Evolutionary conservation across 2,113 vertebrate genomes (phyloP).

Genomic region (Castor canadensis): DNA sequence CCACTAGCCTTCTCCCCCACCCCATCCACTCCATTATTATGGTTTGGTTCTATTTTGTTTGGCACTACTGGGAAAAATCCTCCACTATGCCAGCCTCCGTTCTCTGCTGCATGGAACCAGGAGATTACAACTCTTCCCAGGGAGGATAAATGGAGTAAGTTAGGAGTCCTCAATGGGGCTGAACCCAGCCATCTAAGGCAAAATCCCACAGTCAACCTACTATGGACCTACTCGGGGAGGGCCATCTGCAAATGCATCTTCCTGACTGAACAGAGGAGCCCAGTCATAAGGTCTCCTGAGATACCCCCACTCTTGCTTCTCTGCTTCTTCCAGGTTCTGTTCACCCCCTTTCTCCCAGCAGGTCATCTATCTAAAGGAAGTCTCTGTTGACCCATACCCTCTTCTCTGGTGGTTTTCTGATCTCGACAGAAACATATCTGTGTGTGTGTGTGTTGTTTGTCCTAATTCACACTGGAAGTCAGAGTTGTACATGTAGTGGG

Average conservation of each 20-base stretch:
- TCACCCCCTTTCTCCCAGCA: not conserved
- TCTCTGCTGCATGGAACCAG: not conserved
- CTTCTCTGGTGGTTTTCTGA: conserved; percentile 10
- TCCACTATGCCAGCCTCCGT: not conserved
- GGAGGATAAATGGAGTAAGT: not conserved
- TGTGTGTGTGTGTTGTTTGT: not conserved
- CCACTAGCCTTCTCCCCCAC: not conserved
- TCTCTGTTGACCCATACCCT: not conserved
- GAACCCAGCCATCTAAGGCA: not conserved
- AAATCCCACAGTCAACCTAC: not conserved
- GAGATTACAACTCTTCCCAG: not conserved
- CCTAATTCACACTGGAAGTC: not conserved
- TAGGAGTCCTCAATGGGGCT: not conserved
- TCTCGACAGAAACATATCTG: not conserved
- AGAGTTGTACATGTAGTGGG: not conserved
- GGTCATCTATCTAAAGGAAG: not conserved
- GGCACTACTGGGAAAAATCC: not conserved
- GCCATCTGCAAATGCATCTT: not conserved
- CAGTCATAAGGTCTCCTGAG: not conserved
- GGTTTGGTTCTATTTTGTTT: not conserved
- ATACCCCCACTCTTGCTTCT: too few species aligned
- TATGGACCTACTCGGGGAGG: not conserved
- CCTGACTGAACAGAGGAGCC: not conserved
- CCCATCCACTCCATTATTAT: not conserved
- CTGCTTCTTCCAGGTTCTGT: not conserved